Evolutionary conservation across 2,888 invertebrate species (phyloP).

Genomic region (Encarsia formosa): DNA sequence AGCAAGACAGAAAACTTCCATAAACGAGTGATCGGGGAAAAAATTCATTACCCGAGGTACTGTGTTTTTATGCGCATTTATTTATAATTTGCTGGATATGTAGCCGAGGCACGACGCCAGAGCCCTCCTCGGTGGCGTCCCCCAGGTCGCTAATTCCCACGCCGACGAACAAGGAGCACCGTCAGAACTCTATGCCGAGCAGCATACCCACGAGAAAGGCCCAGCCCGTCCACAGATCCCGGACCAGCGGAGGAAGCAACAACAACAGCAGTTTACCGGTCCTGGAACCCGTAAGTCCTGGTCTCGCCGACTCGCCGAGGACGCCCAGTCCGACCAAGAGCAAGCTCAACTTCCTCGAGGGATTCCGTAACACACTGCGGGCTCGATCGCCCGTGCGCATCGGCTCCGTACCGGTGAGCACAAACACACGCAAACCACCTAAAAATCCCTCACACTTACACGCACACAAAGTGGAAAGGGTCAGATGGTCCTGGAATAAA

Average conservation of each 20-base stretch:
- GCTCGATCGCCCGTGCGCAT: conserved; percentile 48
- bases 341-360: conserved; percentile 58
- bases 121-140: conserved; percentile 29
- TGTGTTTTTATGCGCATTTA: conserved; percentile 40
- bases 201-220: conserved; percentile 29
- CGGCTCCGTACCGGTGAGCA: conserved; percentile 47
- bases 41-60: too few species aligned
- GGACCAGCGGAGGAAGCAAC: conserved; percentile 37
- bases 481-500: too few species aligned
- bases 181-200: conserved; percentile 30
- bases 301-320: conserved; percentile 33
- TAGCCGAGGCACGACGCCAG: conserved; percentile 46
- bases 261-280: conserved; percentile 9
- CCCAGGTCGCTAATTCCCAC: conserved; percentile 27
- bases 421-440: conserved; percentile 4
- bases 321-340: conserved; percentile 53
- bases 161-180: conserved; percentile 36
- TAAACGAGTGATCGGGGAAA: too few species aligned
- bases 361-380: conserved; percentile 60
- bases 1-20: too few species aligned
- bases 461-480: too few species aligned
- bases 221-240: conserved; percentile 39
- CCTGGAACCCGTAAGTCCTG: background rate
- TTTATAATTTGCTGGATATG: conserved; percentile 48
- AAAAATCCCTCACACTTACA: too few species aligned